Evolutionary conservation across 1,140 invertebrate species (phyloP).

Genomic region (Pristionchus pacificus): DNA sequence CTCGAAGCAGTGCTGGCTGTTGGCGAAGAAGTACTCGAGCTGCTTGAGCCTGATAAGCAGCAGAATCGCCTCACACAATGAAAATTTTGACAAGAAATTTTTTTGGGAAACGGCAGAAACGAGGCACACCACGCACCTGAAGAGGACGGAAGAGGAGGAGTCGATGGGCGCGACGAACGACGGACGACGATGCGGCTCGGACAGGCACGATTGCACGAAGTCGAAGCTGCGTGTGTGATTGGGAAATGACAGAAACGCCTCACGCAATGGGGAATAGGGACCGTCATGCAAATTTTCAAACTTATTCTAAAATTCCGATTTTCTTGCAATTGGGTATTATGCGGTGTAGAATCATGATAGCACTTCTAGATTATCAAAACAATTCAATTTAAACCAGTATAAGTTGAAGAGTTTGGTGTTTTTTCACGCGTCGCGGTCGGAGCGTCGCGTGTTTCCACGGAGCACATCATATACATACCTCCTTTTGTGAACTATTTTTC

Average conservation of each 20-base stretch:
- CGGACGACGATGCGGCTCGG: slow-evolving; percentile 47
- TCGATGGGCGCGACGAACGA: slow-evolving; percentile 43
- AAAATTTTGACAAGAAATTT: neutral
- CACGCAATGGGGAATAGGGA: no score
- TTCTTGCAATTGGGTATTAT: no score
- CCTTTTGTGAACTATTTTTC: no score
- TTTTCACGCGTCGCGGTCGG: no score
- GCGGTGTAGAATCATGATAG: no score
- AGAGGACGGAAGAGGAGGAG: neutral
- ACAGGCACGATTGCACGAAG: slow-evolving; percentile 44
- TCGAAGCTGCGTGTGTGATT: slow-evolving; percentile 38
- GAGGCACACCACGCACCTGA: neutral
- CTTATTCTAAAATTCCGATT: neutral
- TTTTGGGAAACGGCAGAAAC: no score
- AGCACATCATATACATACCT: no score
- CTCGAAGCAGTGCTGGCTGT: slow-evolving; percentile 34
- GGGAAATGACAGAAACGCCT: no score
- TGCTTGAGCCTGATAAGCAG: slow-evolving; percentile 18
- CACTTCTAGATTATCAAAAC: no score
- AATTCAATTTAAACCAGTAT: no score
- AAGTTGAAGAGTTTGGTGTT: no score
- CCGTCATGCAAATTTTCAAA: neutral
- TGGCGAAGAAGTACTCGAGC: slow-evolving; percentile 35
- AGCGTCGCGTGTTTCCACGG: no score
- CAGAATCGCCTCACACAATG: slow-evolving; percentile 37